Evolutionary conservation across 2,888 invertebrate species (phyloP).

Genomic region (Amiota mariae): DNA sequence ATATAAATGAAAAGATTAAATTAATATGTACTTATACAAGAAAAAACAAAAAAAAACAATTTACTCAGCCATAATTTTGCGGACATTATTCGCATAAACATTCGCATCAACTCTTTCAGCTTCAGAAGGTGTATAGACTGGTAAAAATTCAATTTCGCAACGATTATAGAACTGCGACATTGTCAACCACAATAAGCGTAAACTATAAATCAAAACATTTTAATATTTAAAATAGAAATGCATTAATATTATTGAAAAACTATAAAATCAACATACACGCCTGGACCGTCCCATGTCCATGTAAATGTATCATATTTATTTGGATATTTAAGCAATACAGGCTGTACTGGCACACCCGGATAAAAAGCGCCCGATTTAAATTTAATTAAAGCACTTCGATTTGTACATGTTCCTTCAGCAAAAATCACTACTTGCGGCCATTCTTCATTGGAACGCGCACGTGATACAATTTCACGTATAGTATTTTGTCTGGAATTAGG

Average conservation of each 20-base stretch:
- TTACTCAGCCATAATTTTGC: slow-evolving; percentile 93
- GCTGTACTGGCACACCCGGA: slow-evolving; percentile 96
- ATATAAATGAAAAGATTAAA: slow-evolving; percentile 56
- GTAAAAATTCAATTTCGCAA: slow-evolving; percentile 93
- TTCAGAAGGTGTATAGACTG: slow-evolving; percentile 90
- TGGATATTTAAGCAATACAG: slow-evolving; percentile 92
- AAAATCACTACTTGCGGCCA: slow-evolving; percentile 96
- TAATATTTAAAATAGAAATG: neutral
- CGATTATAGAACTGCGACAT: slow-evolving; percentile 89
- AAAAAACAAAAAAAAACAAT: slow-evolving; percentile 57
- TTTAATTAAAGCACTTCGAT: slow-evolving; percentile 90
- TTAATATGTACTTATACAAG: neutral
- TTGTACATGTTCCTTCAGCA: slow-evolving; percentile 97
- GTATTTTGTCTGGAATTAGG: slow-evolving; percentile 93
- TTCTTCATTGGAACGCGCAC: slow-evolving; percentile 86
- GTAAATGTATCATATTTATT: slow-evolving; percentile 91
- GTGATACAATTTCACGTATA: slow-evolving; percentile 88
- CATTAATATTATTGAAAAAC: neutral
- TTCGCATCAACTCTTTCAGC: slow-evolving; percentile 90
- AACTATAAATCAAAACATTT: slow-evolving; percentile 74
- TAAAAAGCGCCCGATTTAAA: slow-evolving; percentile 95
- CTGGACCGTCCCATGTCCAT: slow-evolving; percentile 96
- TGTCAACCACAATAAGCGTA: slow-evolving; percentile 90
- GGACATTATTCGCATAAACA: slow-evolving; percentile 91
- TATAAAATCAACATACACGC: slow-evolving; percentile 81